These are phyloP conservation scores for Pyrocoelia pectoralis DNA, from an alignment of 2,888 invertebrate species.

Conservation along the genomic window DNA sequence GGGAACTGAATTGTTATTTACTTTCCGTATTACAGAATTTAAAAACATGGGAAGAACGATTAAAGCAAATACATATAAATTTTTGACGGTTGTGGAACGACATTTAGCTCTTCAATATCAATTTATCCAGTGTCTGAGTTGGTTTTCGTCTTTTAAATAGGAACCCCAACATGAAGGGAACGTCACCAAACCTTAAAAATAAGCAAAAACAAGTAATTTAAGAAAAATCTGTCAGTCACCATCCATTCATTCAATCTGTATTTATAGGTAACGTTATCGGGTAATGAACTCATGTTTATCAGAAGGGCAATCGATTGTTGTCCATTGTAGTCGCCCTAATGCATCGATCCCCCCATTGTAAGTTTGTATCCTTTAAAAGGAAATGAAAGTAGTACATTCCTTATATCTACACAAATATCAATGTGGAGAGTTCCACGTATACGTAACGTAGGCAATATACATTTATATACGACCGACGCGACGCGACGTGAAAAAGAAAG, in stretches of 20 bases:
- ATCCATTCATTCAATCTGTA: slow-evolving; percentile 21
- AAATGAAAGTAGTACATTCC: slow-evolving; percentile 57
- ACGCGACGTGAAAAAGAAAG: not conserved
- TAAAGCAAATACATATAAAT: too few relatives aligned
- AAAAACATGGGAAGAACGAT: too few relatives aligned
- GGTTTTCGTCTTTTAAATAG: too few relatives aligned
- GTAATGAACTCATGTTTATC: slow-evolving; percentile 59
- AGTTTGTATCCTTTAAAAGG: slow-evolving; percentile 50
- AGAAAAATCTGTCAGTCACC: slow-evolving; percentile 4
- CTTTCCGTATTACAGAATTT: too few relatives aligned
- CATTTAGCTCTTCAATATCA: too few relatives aligned
- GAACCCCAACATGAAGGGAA: too few relatives aligned
- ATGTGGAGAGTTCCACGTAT: slow-evolving; percentile 18
- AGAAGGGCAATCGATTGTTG: slow-evolving; percentile 57
- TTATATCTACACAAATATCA: slow-evolving; percentile 52
- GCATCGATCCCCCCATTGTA: slow-evolving; percentile 54
- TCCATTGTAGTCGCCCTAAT: slow-evolving; percentile 57
- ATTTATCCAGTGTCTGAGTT: too few relatives aligned
- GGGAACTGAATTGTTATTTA: too few relatives aligned
- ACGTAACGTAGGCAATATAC: not conserved
- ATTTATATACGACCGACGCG: too few relatives aligned
- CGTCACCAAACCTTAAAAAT: too few relatives aligned
- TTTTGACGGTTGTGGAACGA: too few relatives aligned
- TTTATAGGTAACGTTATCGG: slow-evolving; percentile 52
- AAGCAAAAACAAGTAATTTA: too few relatives aligned